Evolutionary conservation across 2,888 invertebrate genomes (phyloP).

Genomic region (Hyposoter dolosus): DNA sequence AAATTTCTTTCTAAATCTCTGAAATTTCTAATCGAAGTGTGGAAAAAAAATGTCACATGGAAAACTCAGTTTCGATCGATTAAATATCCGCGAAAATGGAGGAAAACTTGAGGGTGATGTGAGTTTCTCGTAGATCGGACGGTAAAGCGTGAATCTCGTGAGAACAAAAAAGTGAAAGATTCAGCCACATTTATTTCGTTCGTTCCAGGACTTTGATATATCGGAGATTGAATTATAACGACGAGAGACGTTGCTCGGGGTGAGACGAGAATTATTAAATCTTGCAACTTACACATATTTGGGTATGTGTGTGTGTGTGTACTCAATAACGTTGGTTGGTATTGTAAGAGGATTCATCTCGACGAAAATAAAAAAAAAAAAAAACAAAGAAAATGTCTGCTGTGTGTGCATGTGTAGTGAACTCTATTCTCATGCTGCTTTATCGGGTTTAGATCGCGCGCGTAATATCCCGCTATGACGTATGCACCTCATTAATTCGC

Average conservation of each 20-base stretch:
- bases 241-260: constrained; percentile 69
- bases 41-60: no score
- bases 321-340: constrained; percentile 45
- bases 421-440: constrained; percentile 68
- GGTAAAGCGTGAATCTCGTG: not conserved
- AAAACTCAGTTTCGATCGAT: not conserved
- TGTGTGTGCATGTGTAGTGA: constrained; percentile 14
- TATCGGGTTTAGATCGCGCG: constrained; percentile 80
- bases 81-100: not conserved
- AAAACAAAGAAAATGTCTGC: constrained; percentile 19
- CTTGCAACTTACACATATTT: constrained; percentile 39
- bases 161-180: constrained; percentile 6
- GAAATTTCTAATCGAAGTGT: no score
- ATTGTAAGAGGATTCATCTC: constrained; percentile 62
- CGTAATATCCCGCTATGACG: constrained; percentile 78
- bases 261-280: constrained; percentile 75
- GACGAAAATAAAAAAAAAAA: constrained; percentile 1
- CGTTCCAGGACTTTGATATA: constrained; percentile 68
- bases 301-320: not conserved
- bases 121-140: not conserved
- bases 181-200: constrained; percentile 34
- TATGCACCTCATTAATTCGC: constrained; percentile 79
- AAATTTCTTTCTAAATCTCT: no score
- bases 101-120: not conserved
- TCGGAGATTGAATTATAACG: constrained; percentile 76